Conservation (phyloP, 2,113 vertebrate genomes). For the Ciconia maguari region DNA sequence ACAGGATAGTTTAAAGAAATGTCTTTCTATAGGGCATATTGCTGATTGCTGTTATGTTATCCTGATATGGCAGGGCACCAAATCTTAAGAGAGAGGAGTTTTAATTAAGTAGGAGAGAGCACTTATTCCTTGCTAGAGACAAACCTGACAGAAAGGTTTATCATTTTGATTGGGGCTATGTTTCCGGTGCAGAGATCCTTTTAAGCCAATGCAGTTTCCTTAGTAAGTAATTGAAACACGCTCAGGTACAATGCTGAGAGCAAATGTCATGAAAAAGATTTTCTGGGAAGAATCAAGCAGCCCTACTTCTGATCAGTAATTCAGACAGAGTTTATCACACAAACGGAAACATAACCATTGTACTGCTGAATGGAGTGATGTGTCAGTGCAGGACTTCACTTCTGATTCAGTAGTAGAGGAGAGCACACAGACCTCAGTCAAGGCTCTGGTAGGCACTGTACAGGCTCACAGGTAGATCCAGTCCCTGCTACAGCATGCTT, state of each 20-base stretch:
- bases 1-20: background rate
- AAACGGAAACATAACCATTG: background rate
- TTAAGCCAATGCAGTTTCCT: background rate
- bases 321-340: background rate
- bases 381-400: background rate
- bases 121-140: background rate
- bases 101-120: constrained; percentile 4
- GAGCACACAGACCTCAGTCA: background rate
- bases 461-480: background rate
- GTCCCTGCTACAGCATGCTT: background rate
- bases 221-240: background rate
- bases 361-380: background rate
- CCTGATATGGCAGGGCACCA: background rate
- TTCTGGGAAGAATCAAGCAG: background rate
- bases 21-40: background rate
- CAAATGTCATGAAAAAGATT: background rate
- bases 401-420: background rate
- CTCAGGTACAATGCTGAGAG: background rate
- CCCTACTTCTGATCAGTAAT: background rate
- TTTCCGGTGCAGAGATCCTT: background rate
- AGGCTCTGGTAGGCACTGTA: background rate
- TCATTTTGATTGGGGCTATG: background rate
- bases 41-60: background rate
- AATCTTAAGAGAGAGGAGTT: background rate
- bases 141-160: background rate